Evolutionary conservation across 1,140 invertebrate species (phyloP), one percentile per base, ranked within the genome.

Genomic region (Lordiphosa clarofinis): DNA sequence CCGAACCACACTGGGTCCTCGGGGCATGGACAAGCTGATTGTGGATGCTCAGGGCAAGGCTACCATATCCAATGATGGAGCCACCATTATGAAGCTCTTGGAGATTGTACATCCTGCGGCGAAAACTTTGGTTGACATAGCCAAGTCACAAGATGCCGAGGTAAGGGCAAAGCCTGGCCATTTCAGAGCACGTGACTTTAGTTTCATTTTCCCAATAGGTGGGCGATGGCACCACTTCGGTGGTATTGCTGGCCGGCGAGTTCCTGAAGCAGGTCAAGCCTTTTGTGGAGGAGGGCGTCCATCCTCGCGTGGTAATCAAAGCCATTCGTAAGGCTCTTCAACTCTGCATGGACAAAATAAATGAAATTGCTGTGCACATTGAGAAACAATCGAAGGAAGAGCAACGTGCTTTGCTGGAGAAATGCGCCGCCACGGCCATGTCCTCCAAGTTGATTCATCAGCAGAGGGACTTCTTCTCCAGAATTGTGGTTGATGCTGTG

Each of bases 11-110:
- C 91, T 99, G 7, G 99, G 99, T 57, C 99, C 99, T 40, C 92
- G 98, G 31, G 99, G 99, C 33, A 99, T 99, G 98, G 99, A 99
- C 89, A 99, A 99, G 90, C 91, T 99, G 15, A 99, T 99, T 81
- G 97, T 99, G 1, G 94, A 98, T 89, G 90, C 91, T 54, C 93
- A 93, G 70, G 95, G 97, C 3, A 97, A 96, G 89, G 94, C 96
- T 0, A 98, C 97, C 1, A 99, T 99, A 74, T 99, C 98, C 1
- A 99, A 99, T 89, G 99, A 99, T 91, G 99, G 99, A 15, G 99
- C 99, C 5, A 99, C 99, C 10, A 99, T 99, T 65, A 93, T 99
- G 92, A 99, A 99, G 90, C 91, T 98, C 21, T 90, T 99, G 37
- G 98, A 99, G 88, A 95, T 99, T 86, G 94, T 99, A 50, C 99